phyloP scores from a whole-genome alignment of 2,797 vertebrate species.

The Sebastes dallii region DNA sequence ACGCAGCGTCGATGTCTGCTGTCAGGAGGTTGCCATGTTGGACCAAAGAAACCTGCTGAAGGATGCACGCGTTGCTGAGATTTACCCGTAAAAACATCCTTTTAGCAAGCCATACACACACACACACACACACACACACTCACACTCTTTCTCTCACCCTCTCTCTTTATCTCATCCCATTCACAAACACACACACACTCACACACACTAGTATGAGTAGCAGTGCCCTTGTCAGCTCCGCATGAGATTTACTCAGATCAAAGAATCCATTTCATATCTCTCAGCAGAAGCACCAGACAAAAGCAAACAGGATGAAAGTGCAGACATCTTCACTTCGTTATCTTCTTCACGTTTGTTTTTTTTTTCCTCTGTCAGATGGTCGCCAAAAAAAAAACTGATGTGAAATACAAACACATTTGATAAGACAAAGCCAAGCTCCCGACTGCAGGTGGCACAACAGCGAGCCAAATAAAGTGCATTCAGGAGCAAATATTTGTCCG shows the following conservation, averaged over 20 bases:
- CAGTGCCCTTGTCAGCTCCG: slow-evolving; percentile 13
- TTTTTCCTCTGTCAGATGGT: slow-evolving; percentile 5
- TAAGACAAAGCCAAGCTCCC: slow-evolving; percentile 23
- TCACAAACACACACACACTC: slow-evolving; percentile 2
- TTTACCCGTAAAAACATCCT: slow-evolving; percentile 23
- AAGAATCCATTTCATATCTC: slow-evolving; percentile 54
- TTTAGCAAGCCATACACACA: slow-evolving; percentile 33
- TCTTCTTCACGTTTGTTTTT: neutral
- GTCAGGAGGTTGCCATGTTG: slow-evolving; percentile 29
- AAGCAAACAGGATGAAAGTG: slow-evolving; percentile 59
- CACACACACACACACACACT: neutral
- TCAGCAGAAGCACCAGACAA: slow-evolving; percentile 45
- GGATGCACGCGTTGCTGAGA: slow-evolving; percentile 37
- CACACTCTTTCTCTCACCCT: too few species aligned
- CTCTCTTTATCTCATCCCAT: too few species aligned
- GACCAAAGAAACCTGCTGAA: slow-evolving; percentile 58
- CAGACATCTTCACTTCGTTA: slow-evolving; percentile 27
- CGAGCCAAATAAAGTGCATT: slow-evolving; percentile 30
- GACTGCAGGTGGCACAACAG: slow-evolving; percentile 32
- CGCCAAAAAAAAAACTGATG: slow-evolving; percentile 18
- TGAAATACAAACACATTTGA: slow-evolving; percentile 35
- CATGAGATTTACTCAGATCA: slow-evolving; percentile 54
- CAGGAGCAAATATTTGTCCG: slow-evolving; percentile 19
- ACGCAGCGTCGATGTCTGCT: neutral
- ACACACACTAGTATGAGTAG: slow-evolving; percentile 20